phyloP scores from a whole-genome alignment of 2,797 vertebrate genomes.

The Triplophysa yarkandensis region DNA sequence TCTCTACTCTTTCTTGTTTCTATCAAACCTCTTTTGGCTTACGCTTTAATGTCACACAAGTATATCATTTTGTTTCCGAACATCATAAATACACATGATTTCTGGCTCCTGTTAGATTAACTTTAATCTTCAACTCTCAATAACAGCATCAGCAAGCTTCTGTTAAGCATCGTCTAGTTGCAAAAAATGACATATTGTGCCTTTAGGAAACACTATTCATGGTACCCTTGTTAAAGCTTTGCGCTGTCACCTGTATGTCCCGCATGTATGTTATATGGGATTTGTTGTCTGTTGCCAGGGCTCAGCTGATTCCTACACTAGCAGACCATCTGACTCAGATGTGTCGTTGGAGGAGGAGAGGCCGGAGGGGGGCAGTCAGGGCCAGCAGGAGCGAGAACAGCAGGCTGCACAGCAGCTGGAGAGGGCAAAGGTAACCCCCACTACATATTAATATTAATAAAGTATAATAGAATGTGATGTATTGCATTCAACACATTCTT shows the following conservation, averaged over 20 bases:
- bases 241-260: not conserved
- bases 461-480: not conserved
- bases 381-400: slow-evolving; percentile 87
- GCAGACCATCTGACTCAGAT: slow-evolving; percentile 95
- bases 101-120: too few relatives aligned
- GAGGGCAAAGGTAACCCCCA: slow-evolving; percentile 85
- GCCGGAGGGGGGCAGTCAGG: slow-evolving; percentile 85
- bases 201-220: too few relatives aligned
- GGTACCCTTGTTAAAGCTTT: too few relatives aligned
- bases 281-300: slow-evolving; percentile 73
- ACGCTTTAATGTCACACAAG: too few relatives aligned
- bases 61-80: too few relatives aligned
- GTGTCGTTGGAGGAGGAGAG: slow-evolving; percentile 96
- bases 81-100: too few relatives aligned
- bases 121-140: too few relatives aligned
- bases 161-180: too few relatives aligned
- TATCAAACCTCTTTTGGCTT: too few relatives aligned
- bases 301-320: slow-evolving; percentile 97
- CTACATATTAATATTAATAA: not conserved
- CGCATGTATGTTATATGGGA: slow-evolving; percentile 16
- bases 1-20: too few relatives aligned
- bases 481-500: not conserved
- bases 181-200: too few relatives aligned
- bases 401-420: slow-evolving; percentile 92
- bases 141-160: too few relatives aligned